phyloP scores from a whole-genome alignment of 2,797 vertebrate genomes.

The Propithecus perrieri region DNA sequence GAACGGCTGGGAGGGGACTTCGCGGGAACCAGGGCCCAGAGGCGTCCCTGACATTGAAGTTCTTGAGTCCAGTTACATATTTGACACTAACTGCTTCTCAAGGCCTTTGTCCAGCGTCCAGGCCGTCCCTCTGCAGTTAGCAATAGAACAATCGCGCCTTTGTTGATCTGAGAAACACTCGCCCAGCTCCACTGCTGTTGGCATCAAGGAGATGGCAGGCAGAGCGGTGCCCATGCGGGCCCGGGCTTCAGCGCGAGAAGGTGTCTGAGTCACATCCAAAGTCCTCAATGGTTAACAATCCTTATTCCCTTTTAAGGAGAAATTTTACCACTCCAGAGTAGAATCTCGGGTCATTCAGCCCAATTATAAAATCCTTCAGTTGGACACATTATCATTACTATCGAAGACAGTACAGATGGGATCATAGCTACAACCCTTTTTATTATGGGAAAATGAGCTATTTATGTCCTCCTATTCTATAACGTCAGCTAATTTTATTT shows the following conservation, averaged over 20 bases:
- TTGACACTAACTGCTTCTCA: fast-evolving
- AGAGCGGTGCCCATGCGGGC: fast-evolving
- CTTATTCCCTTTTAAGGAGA: background rate
- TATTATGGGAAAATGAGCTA: background rate
- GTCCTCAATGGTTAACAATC: background rate
- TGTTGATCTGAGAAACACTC: background rate
- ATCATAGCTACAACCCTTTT: background rate
- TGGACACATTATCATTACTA: background rate
- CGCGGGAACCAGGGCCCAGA: fast-evolving
- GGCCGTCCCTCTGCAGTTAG: background rate
- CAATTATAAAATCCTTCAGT: background rate
- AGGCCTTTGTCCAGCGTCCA: fast-evolving
- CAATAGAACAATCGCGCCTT: too few relatives aligned
- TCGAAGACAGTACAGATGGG: background rate
- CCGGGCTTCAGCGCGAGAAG: background rate
- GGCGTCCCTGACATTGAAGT: fast-evolving
- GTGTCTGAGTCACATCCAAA: too few relatives aligned
- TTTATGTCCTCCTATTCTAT: background rate
- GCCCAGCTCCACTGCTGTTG: fast-evolving
- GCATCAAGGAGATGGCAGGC: background rate
- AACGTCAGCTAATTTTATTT: background rate
- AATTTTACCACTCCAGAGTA: fast-evolving
- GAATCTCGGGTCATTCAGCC: background rate
- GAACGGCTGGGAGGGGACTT: fast-evolving
- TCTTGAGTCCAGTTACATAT: fast-evolving